These are phyloP conservation scores for Noctua janthina DNA, from an alignment of 2,888 invertebrate genomes.

Conservation along the genomic window DNA sequence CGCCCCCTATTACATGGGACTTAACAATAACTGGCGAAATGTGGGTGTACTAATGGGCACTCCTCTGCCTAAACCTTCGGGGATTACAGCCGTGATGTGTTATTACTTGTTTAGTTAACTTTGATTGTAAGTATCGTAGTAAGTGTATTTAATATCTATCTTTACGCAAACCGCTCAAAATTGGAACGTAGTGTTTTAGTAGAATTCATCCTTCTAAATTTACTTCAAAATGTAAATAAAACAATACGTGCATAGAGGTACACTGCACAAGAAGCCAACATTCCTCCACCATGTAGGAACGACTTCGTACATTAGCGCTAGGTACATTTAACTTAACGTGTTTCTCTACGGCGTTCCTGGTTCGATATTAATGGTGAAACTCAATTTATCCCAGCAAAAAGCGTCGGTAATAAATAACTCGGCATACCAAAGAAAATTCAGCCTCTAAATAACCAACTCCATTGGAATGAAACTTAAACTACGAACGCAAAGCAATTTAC, in stretches of 20 bases:
- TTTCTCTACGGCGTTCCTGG: constrained; percentile 31
- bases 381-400: constrained; percentile 58
- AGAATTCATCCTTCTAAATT: background rate
- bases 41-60: background rate
- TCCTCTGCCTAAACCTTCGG: no score
- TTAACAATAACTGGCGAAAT: background rate
- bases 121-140: no score
- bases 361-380: constrained; percentile 56
- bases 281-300: constrained; percentile 1
- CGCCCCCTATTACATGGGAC: no score
- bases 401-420: constrained; percentile 57
- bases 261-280: background rate
- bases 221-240: background rate
- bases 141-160: background rate
- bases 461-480: constrained; percentile 51
- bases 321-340: constrained; percentile 44
- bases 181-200: background rate
- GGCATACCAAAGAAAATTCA: constrained; percentile 57
- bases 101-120: no score
- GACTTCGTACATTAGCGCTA: constrained; percentile 14
- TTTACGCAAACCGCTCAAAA: background rate
- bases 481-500: constrained; percentile 52
- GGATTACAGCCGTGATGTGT: no score
- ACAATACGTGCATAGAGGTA: background rate
- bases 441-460: constrained; percentile 53